A percentile compares a stretch with the other conserved stretches of the same genome.
Conservation (phyloP, 2,797 vertebrate genomes). For the Sebastes trivittatus region DNA sequence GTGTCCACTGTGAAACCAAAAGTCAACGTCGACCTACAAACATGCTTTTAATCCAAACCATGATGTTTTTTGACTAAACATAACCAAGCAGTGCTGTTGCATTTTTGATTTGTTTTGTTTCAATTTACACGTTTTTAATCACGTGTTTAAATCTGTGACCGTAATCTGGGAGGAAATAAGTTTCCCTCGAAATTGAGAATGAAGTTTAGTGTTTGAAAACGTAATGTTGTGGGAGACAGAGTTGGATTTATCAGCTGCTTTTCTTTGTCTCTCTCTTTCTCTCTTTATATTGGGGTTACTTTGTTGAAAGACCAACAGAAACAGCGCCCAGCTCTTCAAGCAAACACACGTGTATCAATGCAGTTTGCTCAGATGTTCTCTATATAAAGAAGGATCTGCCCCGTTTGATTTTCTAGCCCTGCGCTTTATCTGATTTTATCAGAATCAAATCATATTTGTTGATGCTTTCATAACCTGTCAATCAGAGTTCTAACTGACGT, state of each 20-base stretch:
- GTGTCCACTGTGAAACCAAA: fast-evolving
- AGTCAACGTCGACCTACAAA: too few species aligned
- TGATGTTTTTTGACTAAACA: too few species aligned
- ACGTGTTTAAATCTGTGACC: too few species aligned
- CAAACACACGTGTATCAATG: conserved; percentile 27
- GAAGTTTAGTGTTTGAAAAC: too few species aligned
- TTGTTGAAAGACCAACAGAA: neutral
- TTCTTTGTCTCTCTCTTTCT: conserved; percentile 2
- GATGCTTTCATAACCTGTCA: conserved; percentile 60
- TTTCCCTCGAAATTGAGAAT: too few species aligned
- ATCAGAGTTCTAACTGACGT: conserved; percentile 50
- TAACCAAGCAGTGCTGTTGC: too few species aligned
- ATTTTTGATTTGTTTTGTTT: too few species aligned
- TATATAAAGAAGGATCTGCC: conserved; percentile 41
- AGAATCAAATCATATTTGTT: conserved; percentile 62
- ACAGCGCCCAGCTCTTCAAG: neutral
- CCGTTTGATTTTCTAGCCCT: conserved; percentile 47
- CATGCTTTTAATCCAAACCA: too few species aligned
- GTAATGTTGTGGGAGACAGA: fast-evolving
- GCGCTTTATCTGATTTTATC: conserved; percentile 54
- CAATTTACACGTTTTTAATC: too few species aligned
- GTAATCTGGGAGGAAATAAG: too few species aligned
- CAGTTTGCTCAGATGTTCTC: conserved; percentile 50
- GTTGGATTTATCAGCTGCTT: conserved; percentile 16
- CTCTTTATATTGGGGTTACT: conserved; percentile 4